Evolutionary conservation across 2,888 invertebrate genomes (phyloP), one percentile per base, ranked within the genome.

Genomic region (Nymphalis c-album): DNA sequence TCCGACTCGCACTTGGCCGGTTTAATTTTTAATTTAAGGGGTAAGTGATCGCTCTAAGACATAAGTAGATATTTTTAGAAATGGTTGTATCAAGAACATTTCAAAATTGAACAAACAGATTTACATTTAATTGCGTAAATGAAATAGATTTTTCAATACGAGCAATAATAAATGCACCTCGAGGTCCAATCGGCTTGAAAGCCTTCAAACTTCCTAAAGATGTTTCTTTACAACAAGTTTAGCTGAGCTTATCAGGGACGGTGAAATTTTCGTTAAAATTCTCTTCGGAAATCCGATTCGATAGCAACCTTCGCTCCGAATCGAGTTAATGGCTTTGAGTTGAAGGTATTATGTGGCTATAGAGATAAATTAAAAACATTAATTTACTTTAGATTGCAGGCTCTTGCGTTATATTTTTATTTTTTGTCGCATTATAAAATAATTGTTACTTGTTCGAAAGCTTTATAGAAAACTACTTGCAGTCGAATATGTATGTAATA

Each of bases 261-360:
- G 16, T 51, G 22, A 51, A 51, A 51, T 20, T 51, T 22, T 51
- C 22, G 22, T 51, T 51, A 51, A 51, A 51, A 51, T 51, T 51
- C 51, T 16, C 20, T 51, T 22, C 22, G 51, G 51, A 51, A 51
- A 51, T 51, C 51, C 51, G 22, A 51, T 26, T 51, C 51, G 18
- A 13, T 22, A 51, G 13, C 8, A 22, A 22, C 51, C 8, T 51
- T 51, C 53, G 53, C 26, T 17, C 31, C 53, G 53, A 55, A 31
- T 55, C 53, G 53, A 55, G 31, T 55, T 55, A 55, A 55, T 55
- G 53, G 17, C 31, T 55, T 55, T 31, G 22, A 26, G 53, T 26
- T 26, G 53, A 55, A 55, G 53, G 53, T 55, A 55, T 51, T 51
- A 51, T 55, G 31, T 55, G 26, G 31, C 53, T 31, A 55, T 31